These are phyloP conservation scores for Syngnathus acus DNA, from an alignment of 2,797 vertebrate species.

Conservation along the genomic window DNA sequence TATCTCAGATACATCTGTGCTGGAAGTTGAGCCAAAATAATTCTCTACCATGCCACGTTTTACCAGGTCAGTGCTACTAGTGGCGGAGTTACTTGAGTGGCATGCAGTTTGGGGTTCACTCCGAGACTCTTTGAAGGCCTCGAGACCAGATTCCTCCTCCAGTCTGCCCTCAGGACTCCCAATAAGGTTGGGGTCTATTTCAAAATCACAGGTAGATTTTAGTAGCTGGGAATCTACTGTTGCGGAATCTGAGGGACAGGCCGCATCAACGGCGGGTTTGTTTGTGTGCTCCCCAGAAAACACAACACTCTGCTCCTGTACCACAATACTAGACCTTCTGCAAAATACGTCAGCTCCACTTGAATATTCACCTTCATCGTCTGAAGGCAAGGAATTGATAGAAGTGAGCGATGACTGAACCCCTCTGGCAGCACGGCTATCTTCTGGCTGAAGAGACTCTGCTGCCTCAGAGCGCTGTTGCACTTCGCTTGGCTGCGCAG, in stretches of 20 bases:
- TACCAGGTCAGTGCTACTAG: conserved; percentile 86
- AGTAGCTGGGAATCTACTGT: conserved; percentile 22
- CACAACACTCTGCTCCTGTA: conserved; percentile 76
- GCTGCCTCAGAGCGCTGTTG: conserved; percentile 64
- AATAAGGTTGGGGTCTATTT: conserved; percentile 40
- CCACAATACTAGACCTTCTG: conserved; percentile 70
- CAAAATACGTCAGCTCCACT: conserved; percentile 37
- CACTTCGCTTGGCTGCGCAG: conserved; percentile 62
- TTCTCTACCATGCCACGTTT: conserved; percentile 94
- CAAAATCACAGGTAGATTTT: conserved; percentile 29
- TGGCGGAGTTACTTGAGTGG: conserved; percentile 73
- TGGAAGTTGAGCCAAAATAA: conserved; percentile 88
- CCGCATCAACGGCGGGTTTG: conserved; percentile 14
- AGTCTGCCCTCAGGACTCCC: conserved; percentile 46
- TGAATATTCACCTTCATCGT: conserved; percentile 84
- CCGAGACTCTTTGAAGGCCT: conserved; percentile 43
- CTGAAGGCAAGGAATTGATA: conserved; percentile 94
- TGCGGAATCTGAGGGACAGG: conserved; percentile 14
- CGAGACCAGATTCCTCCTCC: conserved; percentile 37
- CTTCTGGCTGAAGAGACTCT: conserved; percentile 80
- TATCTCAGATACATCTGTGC: conserved; percentile 79
- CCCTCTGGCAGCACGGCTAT: conserved; percentile 84
- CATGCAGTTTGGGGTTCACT: conserved; percentile 65
- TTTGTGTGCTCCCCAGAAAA: conserved; percentile 69
- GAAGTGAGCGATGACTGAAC: conserved; percentile 96